A percentile compares a stretch with the other conserved stretches of the same genome.
phyloP scores from a whole-genome alignment of 1,140 invertebrate species.

The Saccostrea glomerata region DNA sequence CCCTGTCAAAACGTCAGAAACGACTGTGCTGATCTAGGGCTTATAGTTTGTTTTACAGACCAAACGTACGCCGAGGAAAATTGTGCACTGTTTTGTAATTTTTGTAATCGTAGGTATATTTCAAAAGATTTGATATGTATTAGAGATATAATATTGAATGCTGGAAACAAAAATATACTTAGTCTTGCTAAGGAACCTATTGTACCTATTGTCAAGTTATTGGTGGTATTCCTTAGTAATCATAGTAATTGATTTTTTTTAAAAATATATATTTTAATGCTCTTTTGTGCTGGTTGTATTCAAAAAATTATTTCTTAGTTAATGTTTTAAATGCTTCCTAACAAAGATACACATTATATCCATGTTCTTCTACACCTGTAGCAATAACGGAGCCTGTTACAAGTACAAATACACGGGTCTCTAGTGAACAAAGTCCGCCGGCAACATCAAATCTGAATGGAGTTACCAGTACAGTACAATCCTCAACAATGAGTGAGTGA shows the following conservation, averaged over 20 bases:
- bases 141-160: too few relatives aligned
- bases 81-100: neutral
- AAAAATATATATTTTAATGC: too few relatives aligned
- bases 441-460: neutral
- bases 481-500: neutral
- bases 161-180: too few relatives aligned
- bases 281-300: too few relatives aligned
- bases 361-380: neutral
- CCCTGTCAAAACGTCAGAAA: neutral
- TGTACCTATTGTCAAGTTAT: too few relatives aligned
- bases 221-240: too few relatives aligned
- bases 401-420: neutral
- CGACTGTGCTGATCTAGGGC: neutral
- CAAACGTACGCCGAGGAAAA: neutral
- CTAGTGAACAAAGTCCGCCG: neutral
- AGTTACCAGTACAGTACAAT: neutral
- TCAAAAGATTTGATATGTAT: neutral
- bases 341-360: neutral
- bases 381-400: neutral
- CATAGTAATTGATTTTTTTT: too few relatives aligned
- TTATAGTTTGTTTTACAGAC: neutral
- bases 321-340: too few relatives aligned
- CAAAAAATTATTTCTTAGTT: too few relatives aligned
- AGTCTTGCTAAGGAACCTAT: too few relatives aligned
- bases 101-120: neutral